Conservation (phyloP, 1,140 invertebrate species). For the Globodera rostochiensis region DNA sequence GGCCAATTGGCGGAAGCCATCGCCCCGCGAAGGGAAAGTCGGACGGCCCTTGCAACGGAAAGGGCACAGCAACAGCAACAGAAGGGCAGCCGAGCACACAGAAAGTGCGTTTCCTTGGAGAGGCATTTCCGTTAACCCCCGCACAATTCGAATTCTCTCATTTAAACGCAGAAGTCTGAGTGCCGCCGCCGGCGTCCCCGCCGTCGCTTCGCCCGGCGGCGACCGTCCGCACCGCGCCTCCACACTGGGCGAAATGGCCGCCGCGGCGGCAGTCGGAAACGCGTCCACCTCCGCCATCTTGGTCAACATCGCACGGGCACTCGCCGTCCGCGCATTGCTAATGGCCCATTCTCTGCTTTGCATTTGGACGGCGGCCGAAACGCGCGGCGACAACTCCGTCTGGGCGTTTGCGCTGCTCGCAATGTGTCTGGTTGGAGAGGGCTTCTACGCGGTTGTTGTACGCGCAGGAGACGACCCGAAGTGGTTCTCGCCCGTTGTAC, state of each 20-base stretch:
- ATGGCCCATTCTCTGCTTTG: slow-evolving; percentile 60
- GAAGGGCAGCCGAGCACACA: not conserved
- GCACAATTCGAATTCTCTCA: not conserved
- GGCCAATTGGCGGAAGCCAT: not conserved
- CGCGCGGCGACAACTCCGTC: slow-evolving; percentile 50
- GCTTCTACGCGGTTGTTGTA: slow-evolving; percentile 59
- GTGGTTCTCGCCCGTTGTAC: slow-evolving; percentile 62
- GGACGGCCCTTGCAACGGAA: not conserved
- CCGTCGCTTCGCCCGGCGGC: not conserved
- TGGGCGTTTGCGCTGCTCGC: slow-evolving; percentile 64
- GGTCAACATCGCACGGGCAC: slow-evolving; percentile 53
- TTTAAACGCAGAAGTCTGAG: not conserved
- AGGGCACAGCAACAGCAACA: not conserved
- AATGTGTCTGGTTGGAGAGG: slow-evolving; percentile 62
- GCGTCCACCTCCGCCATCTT: slow-evolving; percentile 30
- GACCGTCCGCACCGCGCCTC: slow-evolving; percentile 3
- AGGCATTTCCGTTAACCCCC: too few species aligned
- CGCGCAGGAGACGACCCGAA: slow-evolving; percentile 64
- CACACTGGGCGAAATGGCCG: slow-evolving; percentile 9
- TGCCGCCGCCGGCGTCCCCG: not conserved
- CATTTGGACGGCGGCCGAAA: slow-evolving; percentile 49
- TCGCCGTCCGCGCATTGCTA: slow-evolving; percentile 57
- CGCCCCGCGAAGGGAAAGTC: slow-evolving; percentile 9
- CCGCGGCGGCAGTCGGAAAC: not conserved
- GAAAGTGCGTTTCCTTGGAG: not conserved